Percentiles rank a stretch among this genome's conserved stretches.
Conservation (phyloP, 2,888 invertebrate genomes). For the Thelaira solivaga region DNA sequence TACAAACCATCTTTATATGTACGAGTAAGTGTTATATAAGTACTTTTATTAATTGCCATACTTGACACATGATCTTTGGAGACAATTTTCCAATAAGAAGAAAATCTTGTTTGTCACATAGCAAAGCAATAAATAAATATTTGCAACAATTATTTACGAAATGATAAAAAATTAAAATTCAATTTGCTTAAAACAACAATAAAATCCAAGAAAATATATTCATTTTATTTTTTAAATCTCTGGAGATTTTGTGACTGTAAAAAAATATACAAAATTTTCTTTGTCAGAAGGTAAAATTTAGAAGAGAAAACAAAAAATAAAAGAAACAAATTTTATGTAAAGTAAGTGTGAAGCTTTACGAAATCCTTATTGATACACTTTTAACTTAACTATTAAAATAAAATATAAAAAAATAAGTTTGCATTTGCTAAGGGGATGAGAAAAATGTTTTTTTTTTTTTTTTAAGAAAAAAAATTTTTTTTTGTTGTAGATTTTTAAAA, state of each 20-base stretch:
- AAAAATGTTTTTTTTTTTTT: no score
- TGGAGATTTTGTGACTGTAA: constrained; percentile 33
- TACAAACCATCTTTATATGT: no score
- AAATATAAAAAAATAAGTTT: background rate
- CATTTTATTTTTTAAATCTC: constrained; percentile 33
- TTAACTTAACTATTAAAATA: background rate
- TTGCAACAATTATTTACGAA: constrained; percentile 38
- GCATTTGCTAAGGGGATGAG: background rate
- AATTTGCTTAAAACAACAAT: constrained; percentile 24
- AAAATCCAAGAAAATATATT: constrained; percentile 45
- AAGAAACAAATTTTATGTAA: no score
- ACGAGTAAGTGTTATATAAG: background rate
- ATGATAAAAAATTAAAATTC: constrained; percentile 3
- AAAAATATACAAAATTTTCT: no score
- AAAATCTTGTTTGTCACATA: background rate
- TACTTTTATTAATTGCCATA: constrained; percentile 70
- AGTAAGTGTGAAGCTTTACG: constrained; percentile 46
- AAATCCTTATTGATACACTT: constrained; percentile 45
- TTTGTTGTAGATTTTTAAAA: no score
- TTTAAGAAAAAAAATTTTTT: no score
- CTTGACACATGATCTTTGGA: constrained; percentile 65
- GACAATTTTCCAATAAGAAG: constrained; percentile 26
- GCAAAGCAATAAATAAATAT: constrained; percentile 46
- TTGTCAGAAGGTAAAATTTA: no score
- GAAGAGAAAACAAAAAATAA: no score